These are phyloP conservation scores for Chiloscyllium plagiosum DNA, from an alignment of 2,113 vertebrate genomes.

Conservation along the genomic window DNA sequence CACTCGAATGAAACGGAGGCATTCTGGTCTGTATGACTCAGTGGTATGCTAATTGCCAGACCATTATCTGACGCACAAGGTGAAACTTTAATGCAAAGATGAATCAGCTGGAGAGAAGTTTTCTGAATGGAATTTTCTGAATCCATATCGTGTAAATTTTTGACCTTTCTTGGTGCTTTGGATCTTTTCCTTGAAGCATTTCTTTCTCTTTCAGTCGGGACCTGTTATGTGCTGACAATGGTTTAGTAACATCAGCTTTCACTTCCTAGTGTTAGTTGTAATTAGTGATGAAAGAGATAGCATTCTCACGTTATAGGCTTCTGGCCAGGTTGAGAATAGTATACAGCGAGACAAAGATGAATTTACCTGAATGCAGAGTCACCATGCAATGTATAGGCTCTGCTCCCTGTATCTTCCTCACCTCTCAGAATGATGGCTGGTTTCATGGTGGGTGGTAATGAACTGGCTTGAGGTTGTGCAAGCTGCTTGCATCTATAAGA, in stretches of 20 bases:
- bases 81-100: not conserved
- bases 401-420: not conserved
- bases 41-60: not conserved
- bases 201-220: not conserved
- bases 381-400: not conserved
- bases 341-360: not conserved
- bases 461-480: not conserved
- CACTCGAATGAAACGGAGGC: not conserved
- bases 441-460: not conserved
- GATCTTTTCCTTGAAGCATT: not conserved
- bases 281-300: not conserved
- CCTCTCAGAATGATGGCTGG: not conserved
- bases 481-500: not conserved
- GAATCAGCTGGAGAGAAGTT: not conserved
- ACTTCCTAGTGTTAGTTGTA: not conserved
- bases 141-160: not conserved
- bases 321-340: not conserved
- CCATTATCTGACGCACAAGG: not conserved
- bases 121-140: not conserved
- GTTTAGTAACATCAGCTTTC: not conserved
- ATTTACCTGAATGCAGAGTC: not conserved
- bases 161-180: not conserved
- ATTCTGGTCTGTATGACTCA: not conserved
- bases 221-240: not conserved
- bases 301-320: not conserved